phyloP scores from a whole-genome alignment of 2,888 invertebrate species.

The Dicyrtoma fusca region DNA sequence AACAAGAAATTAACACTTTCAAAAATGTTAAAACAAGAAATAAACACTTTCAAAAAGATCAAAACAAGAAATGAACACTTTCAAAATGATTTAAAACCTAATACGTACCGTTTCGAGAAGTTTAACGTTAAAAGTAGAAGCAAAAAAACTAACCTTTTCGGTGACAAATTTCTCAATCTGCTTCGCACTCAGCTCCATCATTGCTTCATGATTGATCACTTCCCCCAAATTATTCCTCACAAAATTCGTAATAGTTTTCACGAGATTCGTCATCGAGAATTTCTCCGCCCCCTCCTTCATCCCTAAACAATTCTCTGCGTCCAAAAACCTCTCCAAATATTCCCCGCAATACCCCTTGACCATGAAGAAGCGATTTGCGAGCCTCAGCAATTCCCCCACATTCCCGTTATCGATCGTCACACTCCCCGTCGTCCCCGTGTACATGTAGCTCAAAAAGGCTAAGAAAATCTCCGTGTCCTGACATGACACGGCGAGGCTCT shows the following conservation, averaged over 20 bases:
- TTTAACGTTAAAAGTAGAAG: no score
- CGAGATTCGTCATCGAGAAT: slow-evolving; percentile 65
- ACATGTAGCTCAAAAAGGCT: slow-evolving; percentile 68
- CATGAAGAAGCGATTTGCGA: slow-evolving; percentile 69
- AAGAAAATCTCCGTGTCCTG: slow-evolving; percentile 66
- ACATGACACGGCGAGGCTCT: slow-evolving; percentile 65
- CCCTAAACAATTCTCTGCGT: slow-evolving; percentile 67
- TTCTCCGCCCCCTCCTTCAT: slow-evolving; percentile 67
- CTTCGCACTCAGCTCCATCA: slow-evolving; percentile 62
- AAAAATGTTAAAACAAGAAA: no score
- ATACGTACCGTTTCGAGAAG: no score
- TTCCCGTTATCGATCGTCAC: slow-evolving; percentile 66
- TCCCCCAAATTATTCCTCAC: slow-evolving; percentile 64
- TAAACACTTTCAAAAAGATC: no score
- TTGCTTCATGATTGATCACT: slow-evolving; percentile 65
- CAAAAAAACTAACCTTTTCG: not conserved
- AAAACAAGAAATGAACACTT: no score
- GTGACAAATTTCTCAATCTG: slow-evolving; percentile 59
- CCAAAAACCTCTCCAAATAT: slow-evolving; percentile 67
- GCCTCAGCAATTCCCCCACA: slow-evolving; percentile 66
- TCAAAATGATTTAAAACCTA: no score
- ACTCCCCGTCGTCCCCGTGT: slow-evolving; percentile 68
- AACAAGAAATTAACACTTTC: no score
- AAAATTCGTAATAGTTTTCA: slow-evolving; percentile 65
- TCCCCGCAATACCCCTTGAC: slow-evolving; percentile 68